Evolutionary conservation across 2,113 vertebrate species (phyloP).

Genomic region (Tragelaphus scriptus): DNA sequence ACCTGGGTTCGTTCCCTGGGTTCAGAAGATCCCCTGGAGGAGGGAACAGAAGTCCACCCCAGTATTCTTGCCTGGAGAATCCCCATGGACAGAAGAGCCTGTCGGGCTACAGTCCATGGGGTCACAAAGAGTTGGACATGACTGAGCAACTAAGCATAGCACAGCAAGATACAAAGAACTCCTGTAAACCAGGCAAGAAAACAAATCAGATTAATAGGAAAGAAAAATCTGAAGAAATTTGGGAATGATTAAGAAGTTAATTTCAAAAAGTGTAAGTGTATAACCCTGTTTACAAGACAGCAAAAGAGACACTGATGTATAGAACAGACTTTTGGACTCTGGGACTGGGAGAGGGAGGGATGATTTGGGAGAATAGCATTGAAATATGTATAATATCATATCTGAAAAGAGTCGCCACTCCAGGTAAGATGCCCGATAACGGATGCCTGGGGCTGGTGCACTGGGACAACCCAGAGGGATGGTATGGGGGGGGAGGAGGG

Average conservation of each 20-base stretch:
- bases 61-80: background rate
- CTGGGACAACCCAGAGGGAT: too few relatives aligned
- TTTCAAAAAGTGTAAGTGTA: background rate
- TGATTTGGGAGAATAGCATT: too few relatives aligned
- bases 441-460: too few relatives aligned
- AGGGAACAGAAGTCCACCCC: background rate
- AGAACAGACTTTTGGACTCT: too few relatives aligned
- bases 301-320: too few relatives aligned
- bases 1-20: background rate
- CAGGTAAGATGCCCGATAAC: too few relatives aligned
- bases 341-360: too few relatives aligned
- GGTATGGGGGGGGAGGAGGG: too few relatives aligned
- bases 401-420: too few relatives aligned
- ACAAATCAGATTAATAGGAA: background rate
- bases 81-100: background rate
- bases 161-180: background rate
- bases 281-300: too few relatives aligned
- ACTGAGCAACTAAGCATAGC: background rate
- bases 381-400: too few relatives aligned
- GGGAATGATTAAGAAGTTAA: background rate
- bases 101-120: background rate
- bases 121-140: background rate
- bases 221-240: background rate
- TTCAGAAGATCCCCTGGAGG: background rate
- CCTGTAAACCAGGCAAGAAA: background rate